Evolutionary conservation across 2,888 invertebrate species (phyloP), one percentile per base, ranked within the genome.

Genomic region (Limnephilus rhombicus): DNA sequence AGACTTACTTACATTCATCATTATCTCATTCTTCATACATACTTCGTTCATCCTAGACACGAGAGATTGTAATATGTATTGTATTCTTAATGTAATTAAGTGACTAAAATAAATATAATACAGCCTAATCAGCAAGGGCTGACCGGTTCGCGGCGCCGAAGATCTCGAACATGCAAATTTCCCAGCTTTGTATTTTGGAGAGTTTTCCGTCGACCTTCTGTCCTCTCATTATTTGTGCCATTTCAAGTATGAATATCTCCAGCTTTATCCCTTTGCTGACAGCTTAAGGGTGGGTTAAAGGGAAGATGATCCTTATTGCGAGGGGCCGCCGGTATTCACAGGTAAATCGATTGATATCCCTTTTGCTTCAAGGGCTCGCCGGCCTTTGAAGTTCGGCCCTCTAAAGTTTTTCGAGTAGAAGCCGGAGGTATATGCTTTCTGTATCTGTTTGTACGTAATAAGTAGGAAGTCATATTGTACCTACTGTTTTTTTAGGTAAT

Each of bases 161-260:
- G 24, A 83, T n/a, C 45, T 45, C 13, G n/a, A 86, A 53, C 37
- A 24, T 87, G 87, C 53, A 87, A 87, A 68, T 68, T 87, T 87
- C 87, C 12, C 31, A 31, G n/a, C 68, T 87, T 87, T 68, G 68
- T 87, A 87, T 87, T 53, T 68, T 87, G 53, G 34, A 87, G 87
- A 87, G 87, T 53, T 53, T 68, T 87, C 45, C n/a, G 3, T 37
- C 45, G 45, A 37, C 83, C 83, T 68, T 68, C 68, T 68, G 68
- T 68, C 90, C n/a, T 90, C 92, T 93, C 93, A 93, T 93, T 93
- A 93, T 93, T 91, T 93, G 92, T 93, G 92, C 87, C 88, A 93
- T 92, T 92, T 93, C 93, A 93, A 91, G 92, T 93, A 93, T 93
- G 93, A 93, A 93, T 91, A 93, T 92, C 91, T 85, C 91, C 41